These are phyloP conservation scores for Parthenolecanium corni DNA, from an alignment of 2,888 invertebrate genomes.

Conservation along the genomic window DNA sequence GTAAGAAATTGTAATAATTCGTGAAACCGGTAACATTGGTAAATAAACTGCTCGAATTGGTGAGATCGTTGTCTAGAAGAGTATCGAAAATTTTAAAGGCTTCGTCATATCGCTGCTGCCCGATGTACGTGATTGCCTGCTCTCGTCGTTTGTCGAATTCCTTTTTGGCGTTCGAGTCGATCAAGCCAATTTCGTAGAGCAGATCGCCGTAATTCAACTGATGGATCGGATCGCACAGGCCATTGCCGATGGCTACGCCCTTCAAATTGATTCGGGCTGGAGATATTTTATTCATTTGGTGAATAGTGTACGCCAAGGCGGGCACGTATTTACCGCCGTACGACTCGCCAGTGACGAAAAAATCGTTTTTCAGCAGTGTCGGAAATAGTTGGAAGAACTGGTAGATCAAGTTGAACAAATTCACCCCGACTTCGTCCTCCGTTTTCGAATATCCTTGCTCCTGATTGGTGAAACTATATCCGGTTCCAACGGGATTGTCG, in stretches of 20 bases:
- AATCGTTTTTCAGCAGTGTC: constrained; percentile 58
- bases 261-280: constrained; percentile 57
- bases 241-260: constrained; percentile 67
- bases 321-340: constrained; percentile 76
- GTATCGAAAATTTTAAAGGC: constrained; percentile 62
- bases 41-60: constrained; percentile 47
- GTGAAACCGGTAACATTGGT: constrained; percentile 63
- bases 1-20: constrained; percentile 63
- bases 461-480: constrained; percentile 74
- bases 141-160: constrained; percentile 51
- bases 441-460: constrained; percentile 65
- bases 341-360: constrained; percentile 82
- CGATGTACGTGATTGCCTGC: constrained; percentile 48
- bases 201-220: constrained; percentile 68
- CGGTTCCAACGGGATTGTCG: constrained; percentile 87
- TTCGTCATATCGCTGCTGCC: constrained; percentile 50
- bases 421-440: constrained; percentile 65
- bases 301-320: constrained; percentile 60
- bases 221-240: constrained; percentile 63
- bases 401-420: constrained; percentile 60
- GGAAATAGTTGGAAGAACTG: constrained; percentile 80
- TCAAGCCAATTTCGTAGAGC: constrained; percentile 58
- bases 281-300: constrained; percentile 38
- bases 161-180: constrained; percentile 45
- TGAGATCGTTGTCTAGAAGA: constrained; percentile 42